Conservation (phyloP, 2,888 invertebrate species). For the Diplolepis rosae region DNA sequence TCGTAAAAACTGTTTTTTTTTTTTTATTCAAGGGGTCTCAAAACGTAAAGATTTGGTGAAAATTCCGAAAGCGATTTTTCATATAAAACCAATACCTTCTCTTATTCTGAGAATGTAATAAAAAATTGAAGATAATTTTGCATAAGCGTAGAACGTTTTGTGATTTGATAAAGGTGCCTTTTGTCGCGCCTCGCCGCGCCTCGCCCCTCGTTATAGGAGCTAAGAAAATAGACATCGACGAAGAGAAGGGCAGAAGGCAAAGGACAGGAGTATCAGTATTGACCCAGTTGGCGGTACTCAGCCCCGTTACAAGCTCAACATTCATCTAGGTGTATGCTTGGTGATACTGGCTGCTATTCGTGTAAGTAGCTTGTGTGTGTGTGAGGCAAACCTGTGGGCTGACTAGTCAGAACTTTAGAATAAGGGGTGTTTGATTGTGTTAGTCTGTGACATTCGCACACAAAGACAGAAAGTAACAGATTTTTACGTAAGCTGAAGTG, state of each 20-base stretch:
- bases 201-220: neutral
- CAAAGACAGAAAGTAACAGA: neutral
- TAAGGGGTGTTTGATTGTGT: neutral
- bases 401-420: neutral
- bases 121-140: too few relatives aligned
- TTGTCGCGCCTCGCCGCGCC: neutral
- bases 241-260: neutral
- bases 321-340: neutral
- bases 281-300: conserved; percentile 28
- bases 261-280: conserved; percentile 26
- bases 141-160: too few relatives aligned
- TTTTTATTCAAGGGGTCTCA: too few relatives aligned
- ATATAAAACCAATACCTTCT: too few relatives aligned
- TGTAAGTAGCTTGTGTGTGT: neutral
- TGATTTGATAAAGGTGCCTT: too few relatives aligned
- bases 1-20: too few relatives aligned
- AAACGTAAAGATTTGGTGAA: too few relatives aligned
- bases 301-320: conserved; percentile 6
- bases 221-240: neutral
- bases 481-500: neutral
- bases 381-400: neutral
- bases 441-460: neutral
- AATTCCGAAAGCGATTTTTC: too few relatives aligned
- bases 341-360: neutral
- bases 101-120: too few relatives aligned